A percentile compares a stretch with the other conserved stretches of the same genome.
These are phyloP conservation scores for Branchinecta lynchi DNA, from an alignment of 1,140 invertebrate species.

Conservation along the genomic window DNA sequence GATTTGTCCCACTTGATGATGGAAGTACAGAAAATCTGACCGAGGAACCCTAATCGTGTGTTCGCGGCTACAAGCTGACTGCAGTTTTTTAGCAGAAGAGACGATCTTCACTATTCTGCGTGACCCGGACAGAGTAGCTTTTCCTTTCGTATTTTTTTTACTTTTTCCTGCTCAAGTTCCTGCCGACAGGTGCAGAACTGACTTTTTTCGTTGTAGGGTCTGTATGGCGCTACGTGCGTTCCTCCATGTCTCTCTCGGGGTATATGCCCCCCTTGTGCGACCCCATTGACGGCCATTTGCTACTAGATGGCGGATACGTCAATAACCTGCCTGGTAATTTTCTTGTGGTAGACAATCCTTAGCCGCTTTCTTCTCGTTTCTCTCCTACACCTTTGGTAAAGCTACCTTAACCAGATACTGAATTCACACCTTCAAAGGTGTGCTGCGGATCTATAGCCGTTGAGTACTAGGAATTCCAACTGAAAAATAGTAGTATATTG, in stretches of 20 bases:
- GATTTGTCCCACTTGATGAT: too few relatives aligned
- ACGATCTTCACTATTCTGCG: too few relatives aligned
- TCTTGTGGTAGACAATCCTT: conserved; percentile 15
- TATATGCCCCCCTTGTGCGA: conserved; percentile 94
- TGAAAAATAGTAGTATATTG: too few relatives aligned
- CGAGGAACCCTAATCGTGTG: too few relatives aligned
- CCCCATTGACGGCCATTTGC: conserved; percentile 88
- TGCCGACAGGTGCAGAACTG: not conserved
- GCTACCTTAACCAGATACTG: not conserved
- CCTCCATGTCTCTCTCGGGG: conserved; percentile 92
- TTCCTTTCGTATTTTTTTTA: too few relatives aligned
- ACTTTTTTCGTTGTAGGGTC: conserved; percentile 51
- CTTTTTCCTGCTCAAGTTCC: too few relatives aligned
- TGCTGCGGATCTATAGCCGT: not conserved
- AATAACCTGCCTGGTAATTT: conserved; percentile 93
- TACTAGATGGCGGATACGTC: conserved; percentile 98
- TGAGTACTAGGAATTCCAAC: too few relatives aligned
- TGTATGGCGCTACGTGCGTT: conserved; percentile 94
- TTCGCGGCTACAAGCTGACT: too few relatives aligned
- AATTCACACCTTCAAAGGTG: not conserved
- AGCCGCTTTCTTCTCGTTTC: not conserved
- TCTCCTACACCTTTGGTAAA: not conserved
- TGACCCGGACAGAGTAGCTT: too few relatives aligned
- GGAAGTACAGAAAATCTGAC: too few relatives aligned
- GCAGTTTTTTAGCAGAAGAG: too few relatives aligned